Base-by-base conservation (phyloP, 2,113 vertebrate genomes). In the Heptranchias perlo region DNA sequence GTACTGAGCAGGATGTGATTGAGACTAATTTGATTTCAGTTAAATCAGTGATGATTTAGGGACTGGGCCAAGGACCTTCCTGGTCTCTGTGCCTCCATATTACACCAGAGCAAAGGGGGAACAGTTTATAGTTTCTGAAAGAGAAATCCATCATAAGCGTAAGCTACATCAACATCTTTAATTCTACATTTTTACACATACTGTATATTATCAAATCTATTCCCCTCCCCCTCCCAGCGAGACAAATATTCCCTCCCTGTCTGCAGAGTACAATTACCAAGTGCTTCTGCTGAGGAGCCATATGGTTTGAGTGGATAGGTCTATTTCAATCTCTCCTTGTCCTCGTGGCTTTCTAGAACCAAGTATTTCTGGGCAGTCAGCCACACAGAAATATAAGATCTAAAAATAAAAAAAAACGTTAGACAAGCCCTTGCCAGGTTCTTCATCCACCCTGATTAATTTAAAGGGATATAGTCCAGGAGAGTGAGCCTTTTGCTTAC, bases 241-340 rank as follows among this genome's bases (percentile, higher is more conserved):
- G 58, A 62, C 58, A 62, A 92, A 92, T 92, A n/a, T 62, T n/a
- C 14, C 87, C 52, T 61, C n/a, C 58, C 18, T 93, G 61, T 93
- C 58, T 21, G 35, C 89, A 62, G 21, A 62, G 21, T 54, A 62
- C 35, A 39, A 39, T 93, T 8, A 39, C 58, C 61, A n/a, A 39
- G 35, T 39, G 61, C 7, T 62, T 62, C 58, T 93, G 58, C 54
- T 39, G 35, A n/a, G 35, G 89, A 61, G 54, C n/a, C 62, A 21
- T 25, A 62, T 14, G 58, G 89, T 35, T 93, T 93, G 89, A 93
- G 58, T 93, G n/a, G 58, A 7, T 64, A 93, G 18, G 31, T 58
- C 89, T 92, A 93, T 93, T 93, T 93, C 89, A 62, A 62, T 93
- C 89, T 93, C 58, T 62, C 58, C 89, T 93, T 44, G 89, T 62